Conservation (phyloP, 2,113 vertebrate species). For the Junco hyemalis region DNA sequence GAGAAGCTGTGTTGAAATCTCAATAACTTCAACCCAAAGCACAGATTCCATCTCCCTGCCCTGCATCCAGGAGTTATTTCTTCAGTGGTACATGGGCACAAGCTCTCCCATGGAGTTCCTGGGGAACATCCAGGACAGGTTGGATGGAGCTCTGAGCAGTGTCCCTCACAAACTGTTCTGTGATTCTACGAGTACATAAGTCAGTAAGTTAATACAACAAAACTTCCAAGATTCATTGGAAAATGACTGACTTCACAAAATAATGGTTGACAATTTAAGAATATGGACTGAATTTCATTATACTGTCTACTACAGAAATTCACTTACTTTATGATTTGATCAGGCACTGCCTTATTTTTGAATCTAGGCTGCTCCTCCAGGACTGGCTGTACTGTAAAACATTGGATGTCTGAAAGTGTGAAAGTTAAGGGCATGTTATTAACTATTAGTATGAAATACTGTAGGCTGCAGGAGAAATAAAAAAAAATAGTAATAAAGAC, state of each 20-base stretch:
- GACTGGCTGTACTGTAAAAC: slow-evolving; percentile 95
- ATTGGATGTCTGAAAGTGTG: slow-evolving; percentile 88
- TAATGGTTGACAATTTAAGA: not conserved
- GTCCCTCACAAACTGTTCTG: not conserved
- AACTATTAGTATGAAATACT: not conserved
- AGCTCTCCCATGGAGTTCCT: not conserved
- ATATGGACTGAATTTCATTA: not conserved
- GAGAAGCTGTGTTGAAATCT: not conserved
- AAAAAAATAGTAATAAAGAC: not conserved
- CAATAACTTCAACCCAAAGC: fast-evolving
- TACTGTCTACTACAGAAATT: not conserved
- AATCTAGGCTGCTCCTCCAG: slow-evolving; percentile 91
- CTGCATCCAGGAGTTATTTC: not conserved
- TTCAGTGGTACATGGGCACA: not conserved
- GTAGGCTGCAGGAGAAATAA: not conserved
- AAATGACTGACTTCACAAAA: not conserved
- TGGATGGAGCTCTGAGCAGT: not conserved
- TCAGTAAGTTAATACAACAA: not conserved
- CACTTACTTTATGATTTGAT: slow-evolving; percentile 97
- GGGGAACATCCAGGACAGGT: not conserved
- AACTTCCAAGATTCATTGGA: not conserved
- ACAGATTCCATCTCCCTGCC: not conserved
- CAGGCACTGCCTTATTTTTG: slow-evolving; percentile 95
- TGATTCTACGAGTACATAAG: not conserved
- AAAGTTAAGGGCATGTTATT: slow-evolving; percentile 75